phyloP scores from a whole-genome alignment of 2,113 vertebrate genomes.

The Raphicerus campestris region DNA sequence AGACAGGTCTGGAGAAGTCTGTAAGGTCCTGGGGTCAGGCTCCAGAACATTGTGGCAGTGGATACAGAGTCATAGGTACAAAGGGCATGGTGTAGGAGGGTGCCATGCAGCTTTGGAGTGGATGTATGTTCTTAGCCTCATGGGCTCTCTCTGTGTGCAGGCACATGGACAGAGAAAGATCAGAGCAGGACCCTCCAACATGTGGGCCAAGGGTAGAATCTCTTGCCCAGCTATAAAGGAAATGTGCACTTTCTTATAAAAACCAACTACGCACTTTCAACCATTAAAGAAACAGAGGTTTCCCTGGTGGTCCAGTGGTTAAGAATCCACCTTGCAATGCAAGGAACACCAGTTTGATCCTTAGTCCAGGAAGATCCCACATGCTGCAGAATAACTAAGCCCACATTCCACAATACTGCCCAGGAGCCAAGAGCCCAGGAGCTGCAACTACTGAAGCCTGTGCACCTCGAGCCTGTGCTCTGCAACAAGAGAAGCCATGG shows the following conservation, averaged over 20 bases:
- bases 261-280: background rate
- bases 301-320: background rate
- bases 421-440: background rate
- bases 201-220: background rate
- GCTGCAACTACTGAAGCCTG: background rate
- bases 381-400: background rate
- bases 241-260: background rate
- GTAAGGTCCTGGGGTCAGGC: background rate
- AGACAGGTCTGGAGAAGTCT: background rate
- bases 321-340: background rate
- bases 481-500: background rate
- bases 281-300: background rate
- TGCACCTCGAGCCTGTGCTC: background rate
- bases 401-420: background rate
- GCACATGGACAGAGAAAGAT: background rate
- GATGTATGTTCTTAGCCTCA: background rate
- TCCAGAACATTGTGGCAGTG: background rate
- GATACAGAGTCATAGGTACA: background rate
- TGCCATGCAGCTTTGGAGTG: no score
- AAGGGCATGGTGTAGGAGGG: background rate
- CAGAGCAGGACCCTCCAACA: background rate
- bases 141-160: background rate
- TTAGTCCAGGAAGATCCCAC: background rate
- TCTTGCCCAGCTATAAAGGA: background rate
- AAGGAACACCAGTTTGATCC: background rate